Evolutionary conservation across 1,140 invertebrate species (phyloP).

Genomic region (Wiebesia pumilae): DNA sequence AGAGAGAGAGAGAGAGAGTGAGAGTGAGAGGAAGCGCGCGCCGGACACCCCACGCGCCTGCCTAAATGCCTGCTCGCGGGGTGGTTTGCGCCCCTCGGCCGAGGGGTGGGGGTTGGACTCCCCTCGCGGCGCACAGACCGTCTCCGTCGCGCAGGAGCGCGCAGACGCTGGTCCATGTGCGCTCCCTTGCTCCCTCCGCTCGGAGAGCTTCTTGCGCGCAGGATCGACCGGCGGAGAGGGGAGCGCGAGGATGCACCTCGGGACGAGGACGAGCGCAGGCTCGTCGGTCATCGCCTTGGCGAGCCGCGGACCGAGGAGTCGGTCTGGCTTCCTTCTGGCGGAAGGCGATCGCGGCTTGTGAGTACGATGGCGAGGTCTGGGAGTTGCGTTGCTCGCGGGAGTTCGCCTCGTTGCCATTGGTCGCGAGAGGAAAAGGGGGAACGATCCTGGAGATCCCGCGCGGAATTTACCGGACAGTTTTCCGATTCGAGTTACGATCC

Average conservation of each 20-base stretch:
- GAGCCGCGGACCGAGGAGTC: too few species aligned
- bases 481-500: too few species aligned
- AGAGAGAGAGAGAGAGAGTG: neutral
- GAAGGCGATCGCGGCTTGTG: too few species aligned
- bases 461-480: too few species aligned
- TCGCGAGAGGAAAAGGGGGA: too few species aligned
- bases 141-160: neutral
- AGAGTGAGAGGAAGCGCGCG: neutral
- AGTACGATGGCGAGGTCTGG: too few species aligned
- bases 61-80: neutral
- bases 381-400: too few species aligned
- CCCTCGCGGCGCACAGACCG: neutral
- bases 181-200: neutral
- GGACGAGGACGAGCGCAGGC: neutral
- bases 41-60: constrained; percentile 4
- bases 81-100: constrained; percentile 2
- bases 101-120: neutral
- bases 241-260: neutral
- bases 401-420: too few species aligned
- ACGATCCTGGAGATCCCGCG: too few species aligned
- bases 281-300: neutral
- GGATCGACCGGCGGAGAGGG: neutral
- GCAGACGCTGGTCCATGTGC: constrained; percentile 36
- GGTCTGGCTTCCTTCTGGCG: too few species aligned
- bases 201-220: constrained; percentile 10